phyloP scores from a whole-genome alignment of 2,113 vertebrate species.

The Phyllostomus discolor region DNA sequence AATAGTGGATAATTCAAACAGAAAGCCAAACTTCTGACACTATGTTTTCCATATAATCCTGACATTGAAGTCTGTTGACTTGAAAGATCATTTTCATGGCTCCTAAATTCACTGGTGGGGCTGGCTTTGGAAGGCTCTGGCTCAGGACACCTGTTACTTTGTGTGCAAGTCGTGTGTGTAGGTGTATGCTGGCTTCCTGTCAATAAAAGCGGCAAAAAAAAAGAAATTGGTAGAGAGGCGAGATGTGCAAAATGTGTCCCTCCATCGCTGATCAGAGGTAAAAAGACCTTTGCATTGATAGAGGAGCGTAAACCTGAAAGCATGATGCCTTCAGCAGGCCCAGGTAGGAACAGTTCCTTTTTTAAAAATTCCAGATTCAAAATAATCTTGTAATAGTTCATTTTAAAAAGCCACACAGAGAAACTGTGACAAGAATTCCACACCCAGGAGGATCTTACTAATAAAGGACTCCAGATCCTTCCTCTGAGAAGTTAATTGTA shows the following conservation, averaged over 20 bases:
- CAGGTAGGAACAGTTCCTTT: not conserved
- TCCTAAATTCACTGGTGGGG: not conserved
- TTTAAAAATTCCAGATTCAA: not conserved
- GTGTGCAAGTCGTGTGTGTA: not conserved
- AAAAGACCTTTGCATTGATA: not conserved
- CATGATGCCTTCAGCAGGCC: not conserved
- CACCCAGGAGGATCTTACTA: not conserved
- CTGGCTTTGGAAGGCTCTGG: not conserved
- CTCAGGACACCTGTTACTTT: constrained; percentile 45
- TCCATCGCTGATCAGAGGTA: constrained; percentile 9
- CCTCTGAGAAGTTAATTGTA: constrained; percentile 44
- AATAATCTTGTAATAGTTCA: not conserved
- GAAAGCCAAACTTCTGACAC: constrained; percentile 40
- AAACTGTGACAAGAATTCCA: constrained; percentile 26
- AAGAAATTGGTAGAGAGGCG: not conserved
- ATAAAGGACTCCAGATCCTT: not conserved
- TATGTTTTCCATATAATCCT: constrained; percentile 28
- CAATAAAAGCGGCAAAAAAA: not conserved
- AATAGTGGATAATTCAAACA: constrained; percentile 38
- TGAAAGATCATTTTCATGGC: constrained; percentile 52
- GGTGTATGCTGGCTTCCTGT: constrained; percentile 17
- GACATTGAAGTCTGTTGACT: not conserved
- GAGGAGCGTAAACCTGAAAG: not conserved
- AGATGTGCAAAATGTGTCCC: not conserved
- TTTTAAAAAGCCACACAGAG: not conserved